phyloP scores from a whole-genome alignment of 1,140 invertebrate genomes.

The Aporrectodea caliginosa region DNA sequence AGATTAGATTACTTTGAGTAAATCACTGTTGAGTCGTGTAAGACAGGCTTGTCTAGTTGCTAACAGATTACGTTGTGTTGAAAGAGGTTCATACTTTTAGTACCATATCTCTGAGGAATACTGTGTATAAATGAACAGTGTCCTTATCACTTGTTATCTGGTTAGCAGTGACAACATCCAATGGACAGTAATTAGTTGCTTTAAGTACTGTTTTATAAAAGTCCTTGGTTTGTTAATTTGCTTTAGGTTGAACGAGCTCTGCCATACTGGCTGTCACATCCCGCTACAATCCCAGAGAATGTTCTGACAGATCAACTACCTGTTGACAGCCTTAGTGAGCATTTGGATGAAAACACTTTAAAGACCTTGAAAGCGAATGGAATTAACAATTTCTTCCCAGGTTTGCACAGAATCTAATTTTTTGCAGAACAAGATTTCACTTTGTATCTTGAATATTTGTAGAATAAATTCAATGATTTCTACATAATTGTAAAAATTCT shows the following conservation, averaged over 20 bases:
- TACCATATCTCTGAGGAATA: too few relatives aligned
- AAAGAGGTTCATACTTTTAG: too few relatives aligned
- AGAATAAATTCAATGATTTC: neutral
- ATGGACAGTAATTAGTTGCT: too few relatives aligned
- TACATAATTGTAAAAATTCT: neutral
- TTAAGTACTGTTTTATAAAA: too few relatives aligned
- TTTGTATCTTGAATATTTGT: neutral
- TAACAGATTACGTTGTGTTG: too few relatives aligned
- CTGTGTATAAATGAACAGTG: too few relatives aligned
- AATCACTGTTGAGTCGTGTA: too few relatives aligned
- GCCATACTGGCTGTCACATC: constrained; percentile 80
- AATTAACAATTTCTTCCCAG: constrained; percentile 73
- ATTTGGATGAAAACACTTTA: constrained; percentile 64
- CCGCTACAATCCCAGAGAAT: constrained; percentile 69
- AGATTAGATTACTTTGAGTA: too few relatives aligned
- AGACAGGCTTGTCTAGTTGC: too few relatives aligned
- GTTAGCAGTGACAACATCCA: too few relatives aligned
- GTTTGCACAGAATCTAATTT: constrained; percentile 34
- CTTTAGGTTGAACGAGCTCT: constrained; percentile 64
- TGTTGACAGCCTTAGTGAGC: constrained; percentile 60
- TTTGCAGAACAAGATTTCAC: constrained; percentile 2
- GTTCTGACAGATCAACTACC: constrained; percentile 62
- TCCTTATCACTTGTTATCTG: too few relatives aligned
- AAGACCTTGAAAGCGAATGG: constrained; percentile 67
- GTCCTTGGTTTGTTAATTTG: neutral